Evolutionary conservation across 2,888 invertebrate genomes (phyloP), one percentile per base, ranked within the genome.

Genomic region (Metopia argyrocephala): DNA sequence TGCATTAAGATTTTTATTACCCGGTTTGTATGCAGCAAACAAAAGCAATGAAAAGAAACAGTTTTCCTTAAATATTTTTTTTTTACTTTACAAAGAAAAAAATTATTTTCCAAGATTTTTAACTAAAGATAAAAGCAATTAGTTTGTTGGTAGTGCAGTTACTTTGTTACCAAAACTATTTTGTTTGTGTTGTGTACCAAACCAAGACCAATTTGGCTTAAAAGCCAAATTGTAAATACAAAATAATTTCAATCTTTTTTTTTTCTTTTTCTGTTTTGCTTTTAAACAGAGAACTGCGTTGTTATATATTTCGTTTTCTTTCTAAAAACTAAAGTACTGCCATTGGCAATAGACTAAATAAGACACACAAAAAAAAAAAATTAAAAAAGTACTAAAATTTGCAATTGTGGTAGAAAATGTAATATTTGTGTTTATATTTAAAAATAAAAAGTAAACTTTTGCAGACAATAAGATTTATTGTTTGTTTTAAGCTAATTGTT

Each of bases 401-500:
- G 57, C 46, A 76, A 69, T 54, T 76, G 75, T 20, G 46, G 23
- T 48, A 76, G 4, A 48, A 69, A 69, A 5, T 18, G 54, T 15
- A 54, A 54, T 64, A 64, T 56, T 52, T 50, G 28, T 62, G 48
- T 31, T 54, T 46, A 21, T 45, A 15, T 3, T 52, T 50, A n/a
- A 23, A 9, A 23, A 27, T 50, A 48, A 3, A 38, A n/a, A n/a
- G n/a, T n/a, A n/a, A 9, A 46, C 46, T 38, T 48, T 31, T n/a
- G n/a, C n/a, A 48, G 66, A 21, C 64, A 28, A 18, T 12, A 78
- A 78, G 81, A 81, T 81, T 81, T 81, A 81, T 81, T 52, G 70
- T 74, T 81, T 69, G 61, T 70, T 81, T 81, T 70, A 81, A 81
- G 65, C 66, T 70, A 81, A 74, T 81, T 70, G 78, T 65, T 59